Evolutionary conservation across 2,113 vertebrate species (phyloP).

Genomic region (Gambusia holbrooki): DNA sequence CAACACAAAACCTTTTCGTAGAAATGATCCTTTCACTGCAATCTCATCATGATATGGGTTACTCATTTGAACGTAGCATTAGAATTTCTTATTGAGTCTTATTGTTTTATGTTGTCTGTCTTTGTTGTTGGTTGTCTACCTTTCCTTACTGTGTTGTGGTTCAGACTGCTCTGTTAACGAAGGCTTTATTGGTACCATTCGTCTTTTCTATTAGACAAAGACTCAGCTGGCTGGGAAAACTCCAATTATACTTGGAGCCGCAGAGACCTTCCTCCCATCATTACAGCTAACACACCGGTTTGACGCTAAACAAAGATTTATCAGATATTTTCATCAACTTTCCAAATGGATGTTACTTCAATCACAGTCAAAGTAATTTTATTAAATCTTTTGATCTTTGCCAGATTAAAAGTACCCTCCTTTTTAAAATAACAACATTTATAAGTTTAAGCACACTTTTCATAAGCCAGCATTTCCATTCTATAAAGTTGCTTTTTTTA

Average conservation of each 20-base stretch:
- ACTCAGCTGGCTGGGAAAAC: conserved; percentile 20
- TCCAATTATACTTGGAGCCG: conserved; percentile 20
- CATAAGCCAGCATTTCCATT: too few species aligned
- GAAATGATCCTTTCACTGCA: too few species aligned
- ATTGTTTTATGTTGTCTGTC: neutral
- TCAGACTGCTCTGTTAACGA: neutral
- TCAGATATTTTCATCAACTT: neutral
- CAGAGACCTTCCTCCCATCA: conserved; percentile 18
- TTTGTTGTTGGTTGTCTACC: too few species aligned
- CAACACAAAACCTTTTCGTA: too few species aligned
- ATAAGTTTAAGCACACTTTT: too few species aligned
- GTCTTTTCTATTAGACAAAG: conserved; percentile 28
- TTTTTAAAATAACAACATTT: too few species aligned
- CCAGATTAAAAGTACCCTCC: too few species aligned
- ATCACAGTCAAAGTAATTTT: too few species aligned
- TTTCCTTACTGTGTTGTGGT: too few species aligned
- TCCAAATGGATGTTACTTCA: neutral
- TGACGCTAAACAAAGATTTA: neutral
- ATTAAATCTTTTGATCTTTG: too few species aligned
- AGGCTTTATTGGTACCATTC: neutral
- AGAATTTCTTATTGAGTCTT: neutral
- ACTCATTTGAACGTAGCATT: neutral
- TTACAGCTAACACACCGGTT: conserved; percentile 3
- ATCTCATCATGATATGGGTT: too few species aligned
- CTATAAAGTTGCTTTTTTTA: too few species aligned